These are phyloP conservation scores for Pygoscelis adeliae DNA, from an alignment of 2,113 vertebrate species.

Conservation along the genomic window DNA sequence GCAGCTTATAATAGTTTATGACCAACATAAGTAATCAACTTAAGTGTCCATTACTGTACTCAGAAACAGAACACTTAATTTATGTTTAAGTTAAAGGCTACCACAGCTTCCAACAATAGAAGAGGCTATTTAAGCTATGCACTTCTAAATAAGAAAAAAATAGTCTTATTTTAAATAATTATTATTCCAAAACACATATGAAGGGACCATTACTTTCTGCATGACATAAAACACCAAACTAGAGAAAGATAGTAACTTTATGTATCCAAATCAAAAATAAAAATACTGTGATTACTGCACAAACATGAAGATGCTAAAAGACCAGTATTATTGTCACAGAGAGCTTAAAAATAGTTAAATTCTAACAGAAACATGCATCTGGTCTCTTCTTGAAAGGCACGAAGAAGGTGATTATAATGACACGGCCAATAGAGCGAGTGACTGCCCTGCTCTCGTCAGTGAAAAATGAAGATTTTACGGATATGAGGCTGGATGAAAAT, in stretches of 20 bases:
- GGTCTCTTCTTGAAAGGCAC: background rate
- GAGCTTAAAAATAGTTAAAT: background rate
- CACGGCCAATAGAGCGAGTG: rapidly evolving
- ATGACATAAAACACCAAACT: background rate
- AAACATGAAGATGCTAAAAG: background rate
- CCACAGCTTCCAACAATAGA: background rate
- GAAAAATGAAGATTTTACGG: background rate
- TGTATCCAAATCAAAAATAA: background rate
- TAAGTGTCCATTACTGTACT: rapidly evolving
- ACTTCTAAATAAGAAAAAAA: background rate
- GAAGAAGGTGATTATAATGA: rapidly evolving
- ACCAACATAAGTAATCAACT: rapidly evolving
- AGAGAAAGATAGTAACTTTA: background rate
- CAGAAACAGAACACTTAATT: background rate
- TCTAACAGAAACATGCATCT: background rate
- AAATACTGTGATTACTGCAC: background rate
- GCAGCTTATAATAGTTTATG: background rate
- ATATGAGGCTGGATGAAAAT: rapidly evolving
- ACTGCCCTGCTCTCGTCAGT: rapidly evolving
- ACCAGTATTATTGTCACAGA: background rate
- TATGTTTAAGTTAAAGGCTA: background rate
- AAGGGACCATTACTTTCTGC: background rate
- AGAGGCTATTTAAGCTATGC: rapidly evolving
- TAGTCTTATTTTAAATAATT: background rate
- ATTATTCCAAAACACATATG: background rate